Conservation (phyloP, 1,140 invertebrate species). For the Drosophila parvula region DNA sequence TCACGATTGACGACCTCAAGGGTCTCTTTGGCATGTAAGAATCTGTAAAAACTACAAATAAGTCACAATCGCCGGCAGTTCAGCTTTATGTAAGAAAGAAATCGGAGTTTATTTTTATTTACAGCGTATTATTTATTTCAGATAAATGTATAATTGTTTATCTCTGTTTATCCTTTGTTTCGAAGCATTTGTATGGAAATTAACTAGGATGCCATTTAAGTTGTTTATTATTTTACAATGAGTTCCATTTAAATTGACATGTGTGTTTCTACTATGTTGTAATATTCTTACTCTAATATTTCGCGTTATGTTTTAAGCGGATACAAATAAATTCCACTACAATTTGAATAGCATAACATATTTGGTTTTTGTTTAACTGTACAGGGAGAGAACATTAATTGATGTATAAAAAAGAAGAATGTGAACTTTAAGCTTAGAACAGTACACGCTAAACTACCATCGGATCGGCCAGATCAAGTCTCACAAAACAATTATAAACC, state of each 20-base stretch:
- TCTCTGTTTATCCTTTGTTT: slow-evolving; percentile 38
- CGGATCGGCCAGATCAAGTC: slow-evolving; percentile 28
- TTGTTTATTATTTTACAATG: slow-evolving; percentile 52
- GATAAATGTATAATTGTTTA: slow-evolving; percentile 43
- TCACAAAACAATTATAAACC: slow-evolving; percentile 42
- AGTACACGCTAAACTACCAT: slow-evolving; percentile 32
- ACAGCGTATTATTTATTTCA: slow-evolving; percentile 56
- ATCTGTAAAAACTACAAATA: not conserved
- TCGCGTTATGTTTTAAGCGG: slow-evolving; percentile 49
- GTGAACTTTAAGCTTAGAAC: slow-evolving; percentile 34
- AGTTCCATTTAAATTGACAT: slow-evolving; percentile 44
- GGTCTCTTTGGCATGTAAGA: slow-evolving; percentile 88
- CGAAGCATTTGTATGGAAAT: slow-evolving; percentile 39
- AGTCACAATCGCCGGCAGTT: not conserved
- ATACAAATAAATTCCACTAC: slow-evolving; percentile 67
- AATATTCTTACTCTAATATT: slow-evolving; percentile 46
- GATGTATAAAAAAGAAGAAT: slow-evolving; percentile 16
- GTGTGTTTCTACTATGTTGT: slow-evolving; percentile 38
- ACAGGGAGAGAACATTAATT: slow-evolving; percentile 22
- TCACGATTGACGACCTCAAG: slow-evolving; percentile 91
- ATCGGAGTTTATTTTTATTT: slow-evolving; percentile 30
- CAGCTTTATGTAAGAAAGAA: not conserved
- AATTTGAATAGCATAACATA: slow-evolving; percentile 78
- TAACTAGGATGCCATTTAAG: slow-evolving; percentile 54
- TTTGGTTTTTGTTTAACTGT: slow-evolving; percentile 63